Base-by-base conservation (phyloP, 2,888 invertebrate genomes). In the Eugnorisma glareosa region DNA sequence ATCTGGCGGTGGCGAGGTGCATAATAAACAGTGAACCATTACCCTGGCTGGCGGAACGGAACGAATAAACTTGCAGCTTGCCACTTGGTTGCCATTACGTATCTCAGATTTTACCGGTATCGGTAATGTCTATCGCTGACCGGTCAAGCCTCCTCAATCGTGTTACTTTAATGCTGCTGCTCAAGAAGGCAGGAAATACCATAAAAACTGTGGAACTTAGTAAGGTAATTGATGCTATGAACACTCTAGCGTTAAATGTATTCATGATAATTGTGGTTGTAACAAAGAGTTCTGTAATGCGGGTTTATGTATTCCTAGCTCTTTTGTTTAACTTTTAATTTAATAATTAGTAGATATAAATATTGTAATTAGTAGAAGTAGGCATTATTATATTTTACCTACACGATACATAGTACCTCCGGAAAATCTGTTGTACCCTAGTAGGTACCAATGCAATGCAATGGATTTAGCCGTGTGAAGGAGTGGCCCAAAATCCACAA, bases 31-130 rank as follows among this genome's bases (percentile, higher is more conserved):
- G 86, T 87, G 83, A 84, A 89, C 88, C 89, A 89, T 90, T 90
- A 91, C 90, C 86, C 88, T 88, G 90, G 86, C 92, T 90, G 90
- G 86, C 92, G 92, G 92, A 93, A 93, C 93, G 94, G 92, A 94
- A 94, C 94, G 92, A 89, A 87, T 81, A 78, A 81, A 79, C 84
- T 82, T 70, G 69, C 77, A 77, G 82, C 83, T 83, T 68, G 72
- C 79, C 66, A 73, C 77, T 81, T 66, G 70, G 67, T 72, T 69
- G 77, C 73, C 77, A 86, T 87, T 85, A 76, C 85, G 82, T 85
- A 80, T 81, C 82, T 81, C 70, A 74, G 68, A 70, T 77, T 61
- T 82, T 79, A 77, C 73, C 73, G 72, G 84, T 73, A 67, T 69
- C 70, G 37, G 75, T 80, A 73, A 84, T 81, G 67, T 79, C 74